Evolutionary conservation across 2,113 vertebrate species (phyloP).

Genomic region (Cochlearius cochlearius): DNA sequence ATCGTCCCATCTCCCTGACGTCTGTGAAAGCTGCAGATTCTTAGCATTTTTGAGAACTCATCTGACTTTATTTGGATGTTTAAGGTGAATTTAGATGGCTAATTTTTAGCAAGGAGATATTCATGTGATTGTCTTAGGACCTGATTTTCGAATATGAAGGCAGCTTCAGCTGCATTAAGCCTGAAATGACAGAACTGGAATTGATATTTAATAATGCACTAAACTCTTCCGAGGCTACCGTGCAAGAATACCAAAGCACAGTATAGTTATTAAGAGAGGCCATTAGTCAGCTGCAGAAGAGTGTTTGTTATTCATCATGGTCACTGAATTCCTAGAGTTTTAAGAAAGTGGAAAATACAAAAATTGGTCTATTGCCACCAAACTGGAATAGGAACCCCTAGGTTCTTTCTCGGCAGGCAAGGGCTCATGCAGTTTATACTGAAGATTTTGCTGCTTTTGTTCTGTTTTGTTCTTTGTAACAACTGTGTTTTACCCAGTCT

Average conservation of each 20-base stretch:
- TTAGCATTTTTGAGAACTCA: not conserved
- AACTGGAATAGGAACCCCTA: not conserved
- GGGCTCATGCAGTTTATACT: not conserved
- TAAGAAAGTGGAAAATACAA: not conserved
- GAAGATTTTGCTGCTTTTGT: not conserved
- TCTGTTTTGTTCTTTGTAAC: not conserved
- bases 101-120: not conserved
- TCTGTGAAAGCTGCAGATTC: not conserved
- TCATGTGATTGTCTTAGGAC: not conserved
- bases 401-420: not conserved
- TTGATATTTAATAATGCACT: not conserved
- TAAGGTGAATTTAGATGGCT: not conserved
- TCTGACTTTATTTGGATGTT: not conserved
- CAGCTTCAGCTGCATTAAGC: not conserved
- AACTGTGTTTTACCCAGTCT: not conserved
- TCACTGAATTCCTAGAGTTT: not conserved
- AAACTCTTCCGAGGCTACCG: not conserved
- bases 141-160: not conserved
- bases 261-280: not conserved
- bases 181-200: not conserved
- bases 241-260: not conserved
- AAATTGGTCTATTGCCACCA: not conserved
- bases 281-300: not conserved
- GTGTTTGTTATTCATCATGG: not conserved
- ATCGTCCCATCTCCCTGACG: not conserved